Evolutionary conservation across 2,888 invertebrate species (phyloP), one percentile per base, ranked within the genome.

Genomic region (Eilema caniola): DNA sequence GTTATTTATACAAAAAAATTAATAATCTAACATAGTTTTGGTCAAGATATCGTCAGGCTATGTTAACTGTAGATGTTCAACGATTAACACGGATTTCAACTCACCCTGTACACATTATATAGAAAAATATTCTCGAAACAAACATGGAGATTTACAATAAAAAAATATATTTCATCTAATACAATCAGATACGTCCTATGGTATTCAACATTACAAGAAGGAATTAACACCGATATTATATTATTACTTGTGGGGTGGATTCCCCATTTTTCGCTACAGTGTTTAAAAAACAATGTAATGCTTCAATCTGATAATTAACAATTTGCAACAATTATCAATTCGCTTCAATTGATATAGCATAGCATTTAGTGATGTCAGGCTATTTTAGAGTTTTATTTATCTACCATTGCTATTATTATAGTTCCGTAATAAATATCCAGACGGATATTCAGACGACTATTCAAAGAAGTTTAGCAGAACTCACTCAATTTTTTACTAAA

Each of bases 121-220:
- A n/a, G 53, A 53, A 53, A 53, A 53, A 53, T 53, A 53, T n/a
- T 53, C 20, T n/a, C 20, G 5, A 62, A 24, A 28, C 2, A 70
- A 74, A 69, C 31, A 53, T 28, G 23, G 23, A 56, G 14, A 31
- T 63, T 25, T 23, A 67, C 23, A 67, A 23, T 73, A 71, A 69
- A 72, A 73, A 76, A 77, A 79, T 77, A 75, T 71, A 69, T 74
- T 74, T 72, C 63, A 74, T 74, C 62, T 75, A 74, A 71, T 72
- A 73, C 64, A 78, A 72, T 74, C 67, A 74, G 61, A 65, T 69
- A 67, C 20, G 33, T n/a, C 59, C 65, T 57, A 70, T 60, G 62
- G 66, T 37, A 61, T 33, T 62, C n/a, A 75, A 65, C 59, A 62
- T 69, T 68, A 74, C 63, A 78, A 57, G 56, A 74, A 73, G 75